These are phyloP conservation scores for Brachirus orientalis DNA, from an alignment of 2,113 vertebrate species.

Conservation along the genomic window DNA sequence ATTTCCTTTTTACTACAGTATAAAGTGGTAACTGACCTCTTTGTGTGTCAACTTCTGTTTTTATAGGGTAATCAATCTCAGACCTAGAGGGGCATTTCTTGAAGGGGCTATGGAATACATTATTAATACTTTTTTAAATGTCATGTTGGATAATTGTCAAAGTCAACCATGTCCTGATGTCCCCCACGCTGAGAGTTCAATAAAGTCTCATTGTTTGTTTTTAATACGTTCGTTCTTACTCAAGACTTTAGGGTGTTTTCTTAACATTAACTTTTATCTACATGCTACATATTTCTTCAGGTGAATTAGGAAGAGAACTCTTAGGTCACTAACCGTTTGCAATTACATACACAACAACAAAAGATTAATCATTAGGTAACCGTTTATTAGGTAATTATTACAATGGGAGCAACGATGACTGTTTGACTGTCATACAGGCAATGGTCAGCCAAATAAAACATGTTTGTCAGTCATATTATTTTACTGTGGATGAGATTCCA, in stretches of 20 bases:
- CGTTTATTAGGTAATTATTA: no score
- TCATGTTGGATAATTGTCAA: background rate
- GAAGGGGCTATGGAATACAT: background rate
- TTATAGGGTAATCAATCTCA: slow-evolving; percentile 6
- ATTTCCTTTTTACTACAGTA: background rate
- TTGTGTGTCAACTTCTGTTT: background rate
- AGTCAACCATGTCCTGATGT: background rate
- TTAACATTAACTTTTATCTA: no score
- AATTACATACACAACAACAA: no score
- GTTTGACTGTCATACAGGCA: no score
- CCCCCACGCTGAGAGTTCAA: slow-evolving; percentile 10
- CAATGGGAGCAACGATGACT: no score
- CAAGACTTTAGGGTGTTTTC: slow-evolving; percentile 13
- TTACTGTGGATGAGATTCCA: no score
- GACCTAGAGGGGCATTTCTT: background rate
- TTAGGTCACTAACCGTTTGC: no score
- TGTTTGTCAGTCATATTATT: no score
- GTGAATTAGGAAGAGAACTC: no score
- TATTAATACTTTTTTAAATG: background rate
- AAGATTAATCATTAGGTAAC: no score
- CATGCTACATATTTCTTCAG: no score
- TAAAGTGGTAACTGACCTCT: background rate
- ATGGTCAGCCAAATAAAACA: no score
- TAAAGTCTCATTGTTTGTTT: background rate
- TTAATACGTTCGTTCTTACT: slow-evolving; percentile 19